These are phyloP conservation scores for Tupiocoris notatus DNA, from an alignment of 2,888 invertebrate species.

Conservation along the genomic window DNA sequence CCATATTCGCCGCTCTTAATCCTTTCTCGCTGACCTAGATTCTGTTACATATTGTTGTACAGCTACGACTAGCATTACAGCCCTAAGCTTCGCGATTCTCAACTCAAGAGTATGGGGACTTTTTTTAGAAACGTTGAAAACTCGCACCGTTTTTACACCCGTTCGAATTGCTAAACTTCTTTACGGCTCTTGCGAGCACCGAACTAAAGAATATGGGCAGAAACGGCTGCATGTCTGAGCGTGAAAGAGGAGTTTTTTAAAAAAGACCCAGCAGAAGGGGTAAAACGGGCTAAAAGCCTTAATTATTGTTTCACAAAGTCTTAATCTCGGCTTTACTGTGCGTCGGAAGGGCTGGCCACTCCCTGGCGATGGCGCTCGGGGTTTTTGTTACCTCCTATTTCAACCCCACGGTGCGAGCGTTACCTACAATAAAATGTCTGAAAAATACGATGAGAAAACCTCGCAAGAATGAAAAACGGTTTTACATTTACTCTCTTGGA, in stretches of 20 bases:
- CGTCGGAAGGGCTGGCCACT: slow-evolving; percentile 5
- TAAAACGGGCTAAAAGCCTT: slow-evolving; percentile 3
- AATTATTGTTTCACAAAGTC: slow-evolving; percentile 33
- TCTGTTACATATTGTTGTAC: neutral
- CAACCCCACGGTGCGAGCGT: neutral
- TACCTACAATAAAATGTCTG: neutral
- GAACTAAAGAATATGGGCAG: neutral
- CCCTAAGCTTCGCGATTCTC: neutral
- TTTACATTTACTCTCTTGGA: too few species aligned
- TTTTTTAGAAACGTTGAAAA: neutral
- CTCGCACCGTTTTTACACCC: neutral
- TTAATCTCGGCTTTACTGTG: slow-evolving; percentile 16
- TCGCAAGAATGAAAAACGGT: too few species aligned
- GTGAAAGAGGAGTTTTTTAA: neutral
- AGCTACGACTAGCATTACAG: neutral
- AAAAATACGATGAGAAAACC: neutral
- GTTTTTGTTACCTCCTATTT: neutral
- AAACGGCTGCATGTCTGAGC: neutral
- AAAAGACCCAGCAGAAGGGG: neutral
- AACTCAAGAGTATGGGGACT: neutral
- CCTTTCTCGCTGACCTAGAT: neutral
- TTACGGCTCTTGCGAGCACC: neutral
- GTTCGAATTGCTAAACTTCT: neutral
- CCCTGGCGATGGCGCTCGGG: neutral
- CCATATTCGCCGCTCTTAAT: too few species aligned